Conservation (phyloP, 2,888 invertebrate genomes). For the Ophion ventricosus region DNA sequence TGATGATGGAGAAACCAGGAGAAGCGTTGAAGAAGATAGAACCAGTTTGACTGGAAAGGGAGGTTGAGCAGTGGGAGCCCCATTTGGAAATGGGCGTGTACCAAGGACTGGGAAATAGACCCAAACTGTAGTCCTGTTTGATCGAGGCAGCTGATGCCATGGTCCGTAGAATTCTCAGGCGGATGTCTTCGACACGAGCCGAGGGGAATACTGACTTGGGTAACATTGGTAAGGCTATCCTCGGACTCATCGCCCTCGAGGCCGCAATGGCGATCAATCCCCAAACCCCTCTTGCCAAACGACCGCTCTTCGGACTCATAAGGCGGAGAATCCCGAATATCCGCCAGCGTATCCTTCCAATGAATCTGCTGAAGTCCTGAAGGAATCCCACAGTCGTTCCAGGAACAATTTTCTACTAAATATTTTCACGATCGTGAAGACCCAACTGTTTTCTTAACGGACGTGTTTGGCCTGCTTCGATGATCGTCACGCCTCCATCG, state of each 20-base stretch:
- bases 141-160: slow-evolving; percentile 26
- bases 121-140: slow-evolving; percentile 41
- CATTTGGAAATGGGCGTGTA: slow-evolving; percentile 49
- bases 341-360: slow-evolving; percentile 37
- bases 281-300: slow-evolving; percentile 25
- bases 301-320: slow-evolving; percentile 16
- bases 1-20: slow-evolving; percentile 20
- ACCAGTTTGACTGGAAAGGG: background rate
- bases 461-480: background rate
- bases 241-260: slow-evolving; percentile 37
- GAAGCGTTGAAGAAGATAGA: slow-evolving; percentile 12
- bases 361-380: too few relatives aligned
- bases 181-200: slow-evolving; percentile 10
- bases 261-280: slow-evolving; percentile 31
- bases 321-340: slow-evolving; percentile 21
- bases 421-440: background rate
- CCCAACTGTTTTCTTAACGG: background rate
- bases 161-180: slow-evolving; percentile 9
- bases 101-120: slow-evolving; percentile 42
- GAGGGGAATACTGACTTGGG: slow-evolving; percentile 27
- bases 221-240: slow-evolving; percentile 46
- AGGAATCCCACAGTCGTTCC: background rate
- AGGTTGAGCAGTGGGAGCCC: background rate
- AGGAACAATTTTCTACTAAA: too few relatives aligned
- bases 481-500: background rate